These are phyloP conservation scores for Chelon auratus DNA, from an alignment of 2,797 vertebrate genomes.

Conservation along the genomic window DNA sequence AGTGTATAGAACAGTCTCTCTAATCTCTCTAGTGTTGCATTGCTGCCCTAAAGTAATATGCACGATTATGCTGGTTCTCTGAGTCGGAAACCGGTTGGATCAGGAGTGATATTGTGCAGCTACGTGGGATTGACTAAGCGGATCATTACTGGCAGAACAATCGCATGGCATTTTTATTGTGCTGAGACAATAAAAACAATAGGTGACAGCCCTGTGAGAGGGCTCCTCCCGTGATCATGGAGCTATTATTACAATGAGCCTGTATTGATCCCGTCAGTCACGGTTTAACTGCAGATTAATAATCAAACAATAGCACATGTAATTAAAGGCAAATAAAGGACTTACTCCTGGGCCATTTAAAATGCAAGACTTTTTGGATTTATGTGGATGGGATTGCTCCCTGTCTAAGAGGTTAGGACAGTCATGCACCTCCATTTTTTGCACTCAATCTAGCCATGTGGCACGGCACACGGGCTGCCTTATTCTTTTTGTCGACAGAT, in stretches of 20 bases:
- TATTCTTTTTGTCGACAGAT: conserved; percentile 12
- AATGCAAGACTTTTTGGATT: neutral
- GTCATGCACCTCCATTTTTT: conserved; percentile 29
- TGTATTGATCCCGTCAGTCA: conserved; percentile 45
- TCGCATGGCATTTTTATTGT: conserved; percentile 17
- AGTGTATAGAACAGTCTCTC: neutral
- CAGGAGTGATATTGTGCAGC: conserved; percentile 6
- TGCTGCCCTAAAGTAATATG: neutral
- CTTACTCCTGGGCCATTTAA: conserved; percentile 9
- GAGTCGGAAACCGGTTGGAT: neutral
- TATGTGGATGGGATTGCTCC: conserved; percentile 1
- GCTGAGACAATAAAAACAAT: conserved; percentile 37
- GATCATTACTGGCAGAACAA: conserved; percentile 30
- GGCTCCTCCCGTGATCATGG: conserved; percentile 22
- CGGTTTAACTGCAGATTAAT: conserved; percentile 33
- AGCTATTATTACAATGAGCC: conserved; percentile 27
- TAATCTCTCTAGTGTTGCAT: neutral
- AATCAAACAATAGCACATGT: conserved; percentile 28
- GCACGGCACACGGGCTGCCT: conserved; percentile 7
- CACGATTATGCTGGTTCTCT: conserved; percentile 14
- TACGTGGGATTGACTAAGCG: conserved; percentile 9
- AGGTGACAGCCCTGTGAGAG: conserved; percentile 14
- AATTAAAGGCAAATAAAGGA: conserved; percentile 25
- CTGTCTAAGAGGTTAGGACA: conserved; percentile 4
- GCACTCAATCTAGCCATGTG: conserved; percentile 16